Evolutionary conservation across 2,113 vertebrate species (phyloP).

Genomic region (Propithecus coquereli): DNA sequence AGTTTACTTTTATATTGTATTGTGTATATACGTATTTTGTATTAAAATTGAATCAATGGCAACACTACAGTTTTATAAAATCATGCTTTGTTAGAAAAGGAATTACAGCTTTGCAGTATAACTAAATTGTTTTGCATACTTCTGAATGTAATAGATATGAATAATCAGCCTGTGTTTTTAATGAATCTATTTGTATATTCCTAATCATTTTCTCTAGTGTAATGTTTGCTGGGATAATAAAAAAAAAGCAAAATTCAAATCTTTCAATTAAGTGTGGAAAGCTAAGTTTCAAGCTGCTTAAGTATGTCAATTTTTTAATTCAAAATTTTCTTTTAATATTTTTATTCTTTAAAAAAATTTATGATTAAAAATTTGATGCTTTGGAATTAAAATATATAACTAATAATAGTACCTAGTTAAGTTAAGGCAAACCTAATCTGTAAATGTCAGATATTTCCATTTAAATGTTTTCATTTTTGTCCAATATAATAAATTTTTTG

Average conservation of each 20-base stretch:
- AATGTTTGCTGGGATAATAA: constrained; percentile 73
- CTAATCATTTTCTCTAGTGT: constrained; percentile 71
- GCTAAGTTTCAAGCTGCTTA: constrained; percentile 42
- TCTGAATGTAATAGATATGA: constrained; percentile 68
- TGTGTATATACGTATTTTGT: constrained; percentile 82
- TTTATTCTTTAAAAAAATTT: constrained; percentile 47
- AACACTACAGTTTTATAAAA: constrained; percentile 70
- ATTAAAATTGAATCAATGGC: constrained; percentile 75
- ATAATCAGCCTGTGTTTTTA: constrained; percentile 66
- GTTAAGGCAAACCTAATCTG: not conserved
- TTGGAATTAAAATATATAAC: constrained; percentile 24
- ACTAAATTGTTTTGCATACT: constrained; percentile 72
- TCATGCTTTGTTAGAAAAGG: constrained; percentile 63
- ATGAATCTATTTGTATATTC: constrained; percentile 72
- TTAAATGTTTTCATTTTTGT: constrained; percentile 43
- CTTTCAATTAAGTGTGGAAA: constrained; percentile 56
- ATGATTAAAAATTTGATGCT: constrained; percentile 4
- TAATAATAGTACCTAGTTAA: not conserved
- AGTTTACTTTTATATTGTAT: constrained; percentile 82
- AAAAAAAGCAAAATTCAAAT: constrained; percentile 43
- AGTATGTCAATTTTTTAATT: constrained; percentile 6
- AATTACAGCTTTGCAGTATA: constrained; percentile 66
- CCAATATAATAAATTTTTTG: constrained; percentile 17
- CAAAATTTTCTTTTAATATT: constrained; percentile 41
- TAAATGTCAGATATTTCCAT: not conserved